Base-by-base conservation (phyloP, 2,888 invertebrate species). In the Petrolisthes cinctipes region DNA sequence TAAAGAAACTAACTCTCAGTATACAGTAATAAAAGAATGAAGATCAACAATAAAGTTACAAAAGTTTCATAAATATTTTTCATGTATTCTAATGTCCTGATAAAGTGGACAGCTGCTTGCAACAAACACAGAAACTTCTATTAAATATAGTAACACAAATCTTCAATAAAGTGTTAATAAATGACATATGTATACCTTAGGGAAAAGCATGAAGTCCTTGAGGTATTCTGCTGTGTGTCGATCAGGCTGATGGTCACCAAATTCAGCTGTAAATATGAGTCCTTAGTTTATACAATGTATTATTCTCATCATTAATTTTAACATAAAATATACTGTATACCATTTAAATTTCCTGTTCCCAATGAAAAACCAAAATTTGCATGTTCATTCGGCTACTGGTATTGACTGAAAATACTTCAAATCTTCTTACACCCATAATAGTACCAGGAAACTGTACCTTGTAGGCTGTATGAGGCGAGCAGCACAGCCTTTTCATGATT, bases 381-480 rank as follows among this genome's bases (percentile, higher is more conserved):
- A 37, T 37, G 37, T 37, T 37, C 37, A 37, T 37, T 37, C 37
- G 37, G 37, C 37, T 37, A 37, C 37, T 37, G 37, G 37, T 37
- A 37, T 37, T 37, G 37, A 37, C 37, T 37, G 37, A 37, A 37
- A 37, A 37, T 37, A 37, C 37, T 37, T n/a, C n/a, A n/a, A n/a
- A n/a, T n/a, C n/a, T n/a, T 37, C 37, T 37, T 37, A 37, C 37
- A 76, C 76, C 11, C 51, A 37, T 57, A 7, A 54, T 14, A 20
- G 7, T 57, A 57, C 23, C 14, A n/a, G 11, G 51, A 73, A 83
- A 56, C 56, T 76, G 86, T 91, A 93, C 93, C 94, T 94, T 99
- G 99, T 92, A 99, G 95, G 91, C 97, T 97, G 92, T 98, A 98
- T 81, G 98, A 96, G 0, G 99, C 98, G 89, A 99, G 93, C 66